A percentile compares a stretch with the other conserved stretches of the same genome.
These are phyloP conservation scores for Steinernema scapterisci DNA, from an alignment of 2,888 invertebrate genomes.

Conservation along the genomic window DNA sequence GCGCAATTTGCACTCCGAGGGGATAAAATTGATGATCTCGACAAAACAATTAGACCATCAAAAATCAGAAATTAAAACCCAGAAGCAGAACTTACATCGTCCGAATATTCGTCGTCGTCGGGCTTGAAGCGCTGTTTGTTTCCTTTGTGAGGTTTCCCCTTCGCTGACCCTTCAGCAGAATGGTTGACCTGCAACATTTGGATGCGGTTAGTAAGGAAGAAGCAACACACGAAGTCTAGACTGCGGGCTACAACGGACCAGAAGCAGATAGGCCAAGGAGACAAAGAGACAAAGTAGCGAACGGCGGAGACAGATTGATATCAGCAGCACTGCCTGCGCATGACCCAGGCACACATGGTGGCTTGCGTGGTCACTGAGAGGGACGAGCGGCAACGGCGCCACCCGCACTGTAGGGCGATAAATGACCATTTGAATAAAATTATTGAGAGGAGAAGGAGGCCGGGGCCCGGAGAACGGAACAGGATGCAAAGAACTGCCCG, in stretches of 20 bases:
- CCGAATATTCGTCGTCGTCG: slow-evolving; percentile 58
- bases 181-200: slow-evolving; percentile 52
- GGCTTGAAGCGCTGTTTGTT: slow-evolving; percentile 40
- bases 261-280: neutral
- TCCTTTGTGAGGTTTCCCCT: slow-evolving; percentile 40
- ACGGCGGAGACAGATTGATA: slow-evolving; percentile 1
- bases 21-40: too few species aligned
- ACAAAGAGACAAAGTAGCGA: neutral
- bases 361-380: neutral
- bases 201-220: neutral
- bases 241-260: too few species aligned
- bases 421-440: slow-evolving; percentile 31
- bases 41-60: too few species aligned
- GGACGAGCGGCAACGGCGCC: neutral
- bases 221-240: too few species aligned
- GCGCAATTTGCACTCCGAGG: too few species aligned
- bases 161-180: slow-evolving; percentile 52
- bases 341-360: slow-evolving; percentile 15
- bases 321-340: neutral
- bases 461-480: slow-evolving; percentile 1
- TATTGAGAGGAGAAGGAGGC: slow-evolving; percentile 15
- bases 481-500: neutral
- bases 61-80: neutral
- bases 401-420: slow-evolving; percentile 29
- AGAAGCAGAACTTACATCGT: slow-evolving; percentile 46